A percentile compares a stretch with the other conserved stretches of the same genome.
phyloP scores from a whole-genome alignment of 2,113 vertebrate genomes.

The Macroglossus sobrinus region DNA sequence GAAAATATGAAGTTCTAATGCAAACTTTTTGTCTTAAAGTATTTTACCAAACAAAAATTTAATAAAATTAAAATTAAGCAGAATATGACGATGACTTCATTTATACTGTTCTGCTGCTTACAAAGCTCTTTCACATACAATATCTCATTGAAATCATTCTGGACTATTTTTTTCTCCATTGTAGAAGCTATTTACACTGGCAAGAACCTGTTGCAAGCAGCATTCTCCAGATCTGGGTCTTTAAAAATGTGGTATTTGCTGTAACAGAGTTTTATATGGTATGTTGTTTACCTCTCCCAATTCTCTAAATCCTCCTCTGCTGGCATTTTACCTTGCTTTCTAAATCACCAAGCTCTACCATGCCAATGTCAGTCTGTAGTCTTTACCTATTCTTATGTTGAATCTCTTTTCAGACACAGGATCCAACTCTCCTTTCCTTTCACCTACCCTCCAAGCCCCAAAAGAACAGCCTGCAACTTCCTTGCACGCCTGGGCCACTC shows the following conservation, averaged over 20 bases:
- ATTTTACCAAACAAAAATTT: constrained; percentile 19
- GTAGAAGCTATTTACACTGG: neutral
- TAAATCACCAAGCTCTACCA: constrained; percentile 48
- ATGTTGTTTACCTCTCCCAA: neutral
- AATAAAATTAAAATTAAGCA: constrained; percentile 40
- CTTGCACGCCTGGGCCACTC: constrained; percentile 44
- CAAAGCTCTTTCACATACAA: constrained; percentile 19
- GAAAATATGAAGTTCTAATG: constrained; percentile 10
- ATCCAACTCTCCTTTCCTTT: constrained; percentile 17
- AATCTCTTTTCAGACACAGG: constrained; percentile 45
- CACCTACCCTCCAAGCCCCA: neutral
- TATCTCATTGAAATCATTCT: neutral
- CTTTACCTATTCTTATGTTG: neutral
- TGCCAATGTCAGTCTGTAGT: constrained; percentile 23
- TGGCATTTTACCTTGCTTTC: constrained; percentile 21
- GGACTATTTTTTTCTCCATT: neutral
- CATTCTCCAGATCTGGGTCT: constrained; percentile 3
- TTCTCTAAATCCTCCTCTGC: constrained; percentile 1
- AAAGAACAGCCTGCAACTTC: constrained; percentile 29
- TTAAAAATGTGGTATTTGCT: constrained; percentile 46
- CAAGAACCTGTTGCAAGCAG: constrained; percentile 40
- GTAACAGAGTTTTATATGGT: neutral
- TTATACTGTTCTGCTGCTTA: neutral
- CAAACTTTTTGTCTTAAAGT: constrained; percentile 51
- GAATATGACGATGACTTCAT: constrained; percentile 20